Percentiles rank a stretch among this genome's conserved stretches.
These are phyloP conservation scores for Parnassius orleans DNA, from an alignment of 2,888 invertebrate genomes.

Conservation along the genomic window DNA sequence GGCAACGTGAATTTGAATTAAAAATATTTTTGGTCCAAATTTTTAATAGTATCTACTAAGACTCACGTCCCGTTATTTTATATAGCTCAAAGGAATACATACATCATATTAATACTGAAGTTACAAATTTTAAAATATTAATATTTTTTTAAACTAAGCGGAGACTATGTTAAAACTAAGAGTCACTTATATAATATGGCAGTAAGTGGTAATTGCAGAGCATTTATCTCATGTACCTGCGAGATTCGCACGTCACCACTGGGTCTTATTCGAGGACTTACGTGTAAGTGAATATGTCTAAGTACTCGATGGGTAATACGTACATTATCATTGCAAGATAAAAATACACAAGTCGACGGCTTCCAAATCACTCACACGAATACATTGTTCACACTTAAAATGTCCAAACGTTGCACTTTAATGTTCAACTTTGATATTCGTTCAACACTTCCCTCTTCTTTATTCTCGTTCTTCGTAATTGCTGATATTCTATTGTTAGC, in stretches of 20 bases:
- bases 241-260: conserved; percentile 66
- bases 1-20: conserved; percentile 78
- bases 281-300: conserved; percentile 55
- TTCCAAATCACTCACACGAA: conserved; percentile 31
- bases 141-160: conserved; percentile 69
- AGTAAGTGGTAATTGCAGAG: conserved; percentile 66
- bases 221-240: conserved; percentile 45
- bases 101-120: conserved; percentile 79
- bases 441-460: not conserved
- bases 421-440: not conserved
- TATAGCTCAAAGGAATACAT: conserved; percentile 65
- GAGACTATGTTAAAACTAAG: conserved; percentile 67
- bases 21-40: conserved; percentile 79
- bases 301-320: conserved; percentile 68
- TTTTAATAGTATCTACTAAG: conserved; percentile 55
- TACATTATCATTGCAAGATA: conserved; percentile 43
- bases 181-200: conserved; percentile 75
- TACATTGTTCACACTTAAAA: conserved; percentile 22
- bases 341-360: conserved; percentile 48
- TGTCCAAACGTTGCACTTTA: conserved; percentile 8
- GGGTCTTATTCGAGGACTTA: conserved; percentile 55
- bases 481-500: not conserved
- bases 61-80: conserved; percentile 56
- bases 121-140: conserved; percentile 54
- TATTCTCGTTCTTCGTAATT: not conserved